Evolutionary conservation across 1,140 invertebrate species (phyloP), one percentile per base, ranked within the genome.

Genomic region (Rhopalosiphum maidis): DNA sequence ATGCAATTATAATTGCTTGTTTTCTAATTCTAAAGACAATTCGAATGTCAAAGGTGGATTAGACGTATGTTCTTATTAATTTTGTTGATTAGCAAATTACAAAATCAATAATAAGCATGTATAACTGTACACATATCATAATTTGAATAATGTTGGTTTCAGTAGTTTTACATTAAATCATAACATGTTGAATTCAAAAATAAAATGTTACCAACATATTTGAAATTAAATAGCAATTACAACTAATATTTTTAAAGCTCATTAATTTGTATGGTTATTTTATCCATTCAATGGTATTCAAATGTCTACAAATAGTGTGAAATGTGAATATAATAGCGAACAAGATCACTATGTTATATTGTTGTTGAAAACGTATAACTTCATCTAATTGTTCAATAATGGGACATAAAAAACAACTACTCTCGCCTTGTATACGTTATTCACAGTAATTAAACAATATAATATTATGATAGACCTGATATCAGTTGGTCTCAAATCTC

Each of bases 1-100:
- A 89, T 51, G 25, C 48, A 89, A 55, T 89, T 89, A 55, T 89
- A 55, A 89, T 55, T 89, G 35, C 51, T 30, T 37, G 88, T 55
- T 89, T 89, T 89, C 48, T 89, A 89, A 89, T 54, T 35, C 1
- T 35, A 15, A 55, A 37, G 15, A 41, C 23, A 37, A 89, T 37
- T 15, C 35, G n/a, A 89, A 89, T 54, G n/a, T 89, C 48, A 89
- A 22, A 11, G 87, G 35, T 18, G 25, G 1, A 89, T 89, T 54
- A 37, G 2, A 77, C 60, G 15, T 77, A 54, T 7, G 18, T 35
- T 35, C 21, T 25, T 89, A 37, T 89, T 37, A 54, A 37, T 35
- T 48, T 21, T 48, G 85, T n/a, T 87, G 2, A 48, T 48, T 48
- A 48, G 43, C 4, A 48, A n/a, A 88, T 88, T 35, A 35, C 46